Conservation (phyloP, 1,140 invertebrate genomes). For the Chlorops oryzae region DNA sequence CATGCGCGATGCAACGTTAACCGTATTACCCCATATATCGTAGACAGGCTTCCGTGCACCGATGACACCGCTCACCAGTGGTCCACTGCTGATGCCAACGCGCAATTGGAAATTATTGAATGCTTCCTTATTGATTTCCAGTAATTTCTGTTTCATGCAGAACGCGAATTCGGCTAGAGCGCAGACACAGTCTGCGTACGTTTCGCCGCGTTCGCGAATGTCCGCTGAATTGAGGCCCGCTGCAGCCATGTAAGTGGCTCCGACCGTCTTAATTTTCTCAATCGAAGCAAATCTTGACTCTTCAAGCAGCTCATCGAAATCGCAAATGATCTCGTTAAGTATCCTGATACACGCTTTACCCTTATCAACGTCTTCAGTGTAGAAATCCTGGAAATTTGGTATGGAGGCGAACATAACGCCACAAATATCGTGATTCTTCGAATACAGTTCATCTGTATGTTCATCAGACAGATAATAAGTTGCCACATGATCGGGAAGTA, state of each 20-base stretch:
- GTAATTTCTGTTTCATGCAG: constrained; percentile 80
- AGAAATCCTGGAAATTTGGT: constrained; percentile 97
- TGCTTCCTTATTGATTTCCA: constrained; percentile 92
- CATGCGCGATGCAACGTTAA: constrained; percentile 92
- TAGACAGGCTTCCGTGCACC: constrained; percentile 96
- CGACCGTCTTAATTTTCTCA: constrained; percentile 99
- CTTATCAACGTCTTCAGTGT: constrained; percentile 94
- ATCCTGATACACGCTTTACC: constrained; percentile 96
- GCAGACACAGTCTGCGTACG: constrained; percentile 70
- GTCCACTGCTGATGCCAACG: constrained; percentile 90
- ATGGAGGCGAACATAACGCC: constrained; percentile 97
- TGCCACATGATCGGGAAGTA: constrained; percentile 93
- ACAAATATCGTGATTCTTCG: constrained; percentile 85
- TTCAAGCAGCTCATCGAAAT: constrained; percentile 88
- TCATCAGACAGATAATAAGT: constrained; percentile 82
- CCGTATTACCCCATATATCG: constrained; percentile 96
- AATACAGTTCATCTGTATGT: constrained; percentile 78
- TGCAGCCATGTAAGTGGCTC: constrained; percentile 96
- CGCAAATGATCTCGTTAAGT: constrained; percentile 93
- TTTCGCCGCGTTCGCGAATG: constrained; percentile 52
- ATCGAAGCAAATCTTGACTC: constrained; percentile 84
- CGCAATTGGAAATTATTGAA: constrained; percentile 95
- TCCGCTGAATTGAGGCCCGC: constrained; percentile 84
- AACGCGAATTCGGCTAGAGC: constrained; percentile 90
- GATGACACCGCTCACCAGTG: constrained; percentile 94